phyloP scores from a whole-genome alignment of 2,797 vertebrate genomes.

The Sebastiscus tertius region DNA sequence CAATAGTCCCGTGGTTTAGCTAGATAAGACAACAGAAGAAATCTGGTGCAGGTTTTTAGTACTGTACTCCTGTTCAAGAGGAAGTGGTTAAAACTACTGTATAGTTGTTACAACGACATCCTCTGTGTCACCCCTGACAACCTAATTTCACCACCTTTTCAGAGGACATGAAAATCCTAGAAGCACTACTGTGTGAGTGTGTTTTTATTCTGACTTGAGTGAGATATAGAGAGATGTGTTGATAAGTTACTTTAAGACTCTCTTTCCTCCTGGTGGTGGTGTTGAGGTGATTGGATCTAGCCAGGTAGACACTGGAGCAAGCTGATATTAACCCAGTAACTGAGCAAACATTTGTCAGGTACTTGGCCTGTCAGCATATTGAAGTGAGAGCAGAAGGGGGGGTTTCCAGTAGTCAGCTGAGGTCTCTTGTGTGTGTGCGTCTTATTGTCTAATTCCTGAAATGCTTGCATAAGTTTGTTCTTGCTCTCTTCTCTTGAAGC shows the following conservation, averaged over 20 bases:
- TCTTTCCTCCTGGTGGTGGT: neutral
- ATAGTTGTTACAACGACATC: slow-evolving; percentile 71
- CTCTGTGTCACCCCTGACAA: slow-evolving; percentile 67
- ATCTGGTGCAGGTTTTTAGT: slow-evolving; percentile 56
- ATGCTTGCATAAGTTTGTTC: slow-evolving; percentile 77
- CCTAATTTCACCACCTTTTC: slow-evolving; percentile 53
- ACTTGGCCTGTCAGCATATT: slow-evolving; percentile 58
- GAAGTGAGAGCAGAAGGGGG: slow-evolving; percentile 54
- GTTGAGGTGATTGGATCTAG: slow-evolving; percentile 36
- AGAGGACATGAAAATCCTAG: slow-evolving; percentile 30
- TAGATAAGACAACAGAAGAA: slow-evolving; percentile 22
- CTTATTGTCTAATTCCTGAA: slow-evolving; percentile 75
- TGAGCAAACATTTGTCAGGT: slow-evolving; percentile 45
- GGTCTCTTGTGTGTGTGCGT: slow-evolving; percentile 31
- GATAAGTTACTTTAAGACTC: slow-evolving; percentile 1
- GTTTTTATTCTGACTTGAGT: neutral
- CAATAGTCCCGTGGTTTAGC: slow-evolving; percentile 6
- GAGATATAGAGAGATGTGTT: slow-evolving; percentile 3
- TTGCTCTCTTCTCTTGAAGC: slow-evolving; percentile 53
- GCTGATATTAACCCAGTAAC: slow-evolving; percentile 41
- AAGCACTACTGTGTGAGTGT: neutral
- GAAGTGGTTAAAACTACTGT: slow-evolving; percentile 76
- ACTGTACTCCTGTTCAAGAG: slow-evolving; percentile 66
- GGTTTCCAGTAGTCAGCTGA: slow-evolving; percentile 75
- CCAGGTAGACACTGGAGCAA: slow-evolving; percentile 15